phyloP scores from a whole-genome alignment of 2,888 invertebrate species.

The Sphinx pinastri region DNA sequence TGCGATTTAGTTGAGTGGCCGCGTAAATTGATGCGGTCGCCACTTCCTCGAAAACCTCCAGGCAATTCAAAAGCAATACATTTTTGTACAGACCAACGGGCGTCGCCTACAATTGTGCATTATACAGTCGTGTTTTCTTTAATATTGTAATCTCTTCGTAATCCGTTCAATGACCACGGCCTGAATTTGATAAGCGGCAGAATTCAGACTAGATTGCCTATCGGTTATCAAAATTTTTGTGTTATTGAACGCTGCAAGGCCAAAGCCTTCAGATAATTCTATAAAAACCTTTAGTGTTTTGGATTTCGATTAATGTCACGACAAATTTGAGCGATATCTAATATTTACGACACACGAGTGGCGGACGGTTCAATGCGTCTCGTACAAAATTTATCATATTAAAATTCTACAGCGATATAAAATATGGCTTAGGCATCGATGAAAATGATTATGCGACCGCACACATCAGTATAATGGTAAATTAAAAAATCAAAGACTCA shows the following conservation, averaged over 20 bases:
- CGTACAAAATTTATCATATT: conserved; percentile 56
- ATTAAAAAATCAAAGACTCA: conserved; percentile 43
- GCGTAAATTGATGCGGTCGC: conserved; percentile 32
- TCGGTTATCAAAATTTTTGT: conserved; percentile 64
- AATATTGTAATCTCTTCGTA: conserved; percentile 20
- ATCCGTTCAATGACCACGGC: conserved; percentile 44
- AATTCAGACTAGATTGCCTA: conserved; percentile 74
- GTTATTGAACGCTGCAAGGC: conserved; percentile 80
- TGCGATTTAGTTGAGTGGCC: conserved; percentile 38
- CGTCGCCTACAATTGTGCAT: background rate
- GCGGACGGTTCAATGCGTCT: conserved; percentile 56
- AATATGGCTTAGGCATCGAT: conserved; percentile 51
- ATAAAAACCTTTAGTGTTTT: conserved; percentile 81
- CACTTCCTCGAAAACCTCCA: conserved; percentile 29
- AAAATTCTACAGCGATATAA: conserved; percentile 48
- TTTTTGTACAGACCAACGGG: background rate
- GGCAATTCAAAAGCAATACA: background rate
- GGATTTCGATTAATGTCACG: conserved; percentile 72
- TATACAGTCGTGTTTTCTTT: background rate
- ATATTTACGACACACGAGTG: conserved; percentile 72
- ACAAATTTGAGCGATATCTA: conserved; percentile 73
- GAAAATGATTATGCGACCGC: conserved; percentile 51
- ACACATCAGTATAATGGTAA: conserved; percentile 37
- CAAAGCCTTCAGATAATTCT: conserved; percentile 74
- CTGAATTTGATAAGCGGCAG: conserved; percentile 57